Percentiles rank a stretch among this genome's conserved stretches.
Conservation (phyloP, 2,797 vertebrate species). For the Eurystomus glaucurus region DNA sequence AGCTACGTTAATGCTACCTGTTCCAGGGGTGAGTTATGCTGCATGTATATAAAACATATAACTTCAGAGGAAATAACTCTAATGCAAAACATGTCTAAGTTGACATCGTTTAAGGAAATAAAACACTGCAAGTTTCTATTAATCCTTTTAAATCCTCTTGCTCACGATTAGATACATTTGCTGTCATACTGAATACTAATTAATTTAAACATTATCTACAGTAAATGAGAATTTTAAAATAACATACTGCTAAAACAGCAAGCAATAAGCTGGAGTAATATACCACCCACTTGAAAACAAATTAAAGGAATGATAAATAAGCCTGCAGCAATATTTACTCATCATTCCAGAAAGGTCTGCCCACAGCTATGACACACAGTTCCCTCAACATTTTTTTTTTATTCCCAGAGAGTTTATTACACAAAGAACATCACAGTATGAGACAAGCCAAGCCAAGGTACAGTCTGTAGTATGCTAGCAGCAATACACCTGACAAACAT, state of each 20-base stretch:
- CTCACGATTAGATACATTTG: neutral
- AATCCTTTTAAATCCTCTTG: neutral
- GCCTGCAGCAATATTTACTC: neutral
- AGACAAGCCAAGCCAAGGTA: neutral
- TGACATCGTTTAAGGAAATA: neutral
- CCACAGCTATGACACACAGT: neutral
- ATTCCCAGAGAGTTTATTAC: neutral
- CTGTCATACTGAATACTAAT: neutral
- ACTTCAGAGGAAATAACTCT: neutral
- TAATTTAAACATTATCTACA: neutral
- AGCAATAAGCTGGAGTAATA: neutral
- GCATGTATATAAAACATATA: neutral
- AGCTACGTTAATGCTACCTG: neutral
- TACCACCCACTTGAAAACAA: neutral
- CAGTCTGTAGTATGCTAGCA: neutral
- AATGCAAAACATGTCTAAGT: neutral
- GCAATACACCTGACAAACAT: neutral
- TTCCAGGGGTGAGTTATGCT: neutral
- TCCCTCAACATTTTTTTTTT: neutral
- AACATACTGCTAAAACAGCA: neutral
- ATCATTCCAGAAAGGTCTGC: neutral
- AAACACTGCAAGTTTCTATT: neutral
- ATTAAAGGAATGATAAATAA: neutral
- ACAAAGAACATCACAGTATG: neutral
- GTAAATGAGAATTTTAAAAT: neutral